phyloP scores from a whole-genome alignment of 2,113 vertebrate genomes.

The Amblyornis subalaris region DNA sequence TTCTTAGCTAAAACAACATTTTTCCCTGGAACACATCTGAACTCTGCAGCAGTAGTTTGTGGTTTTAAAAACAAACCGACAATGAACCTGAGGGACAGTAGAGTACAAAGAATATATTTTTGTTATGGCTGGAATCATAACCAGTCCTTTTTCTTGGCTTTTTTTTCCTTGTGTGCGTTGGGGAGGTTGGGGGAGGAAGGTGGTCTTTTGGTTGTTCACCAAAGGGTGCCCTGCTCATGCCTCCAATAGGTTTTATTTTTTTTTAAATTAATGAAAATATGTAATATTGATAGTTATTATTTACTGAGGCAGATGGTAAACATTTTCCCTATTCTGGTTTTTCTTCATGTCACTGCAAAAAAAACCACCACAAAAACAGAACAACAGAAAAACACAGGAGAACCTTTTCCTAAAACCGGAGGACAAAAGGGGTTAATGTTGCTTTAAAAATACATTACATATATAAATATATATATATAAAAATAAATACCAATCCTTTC shows the following conservation, averaged over 20 bases:
- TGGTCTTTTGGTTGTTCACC: constrained; percentile 43
- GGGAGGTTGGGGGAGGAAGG: constrained; percentile 23
- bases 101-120: constrained; percentile 96
- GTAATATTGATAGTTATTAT: constrained; percentile 86
- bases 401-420: constrained; percentile 81
- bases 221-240: constrained; percentile 58
- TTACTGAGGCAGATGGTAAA: constrained; percentile 81
- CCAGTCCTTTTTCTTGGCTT: constrained; percentile 59
- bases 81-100: constrained; percentile 82
- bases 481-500: constrained; percentile 76
- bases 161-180: constrained; percentile 67
- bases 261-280: constrained; percentile 86
- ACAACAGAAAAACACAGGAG: constrained; percentile 48
- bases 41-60: constrained; percentile 75
- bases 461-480: constrained; percentile 81
- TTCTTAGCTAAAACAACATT: constrained; percentile 82
- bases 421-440: constrained; percentile 81
- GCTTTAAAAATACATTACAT: constrained; percentile 79
- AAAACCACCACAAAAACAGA: constrained; percentile 53
- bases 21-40: constrained; percentile 80
- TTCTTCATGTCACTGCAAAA: constrained; percentile 75
- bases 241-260: constrained; percentile 80
- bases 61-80: constrained; percentile 71
- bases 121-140: constrained; percentile 79
- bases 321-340: constrained; percentile 80